These are phyloP conservation scores for Drosophila oshimai DNA, from an alignment of 1,140 invertebrate genomes.

Conservation along the genomic window DNA sequence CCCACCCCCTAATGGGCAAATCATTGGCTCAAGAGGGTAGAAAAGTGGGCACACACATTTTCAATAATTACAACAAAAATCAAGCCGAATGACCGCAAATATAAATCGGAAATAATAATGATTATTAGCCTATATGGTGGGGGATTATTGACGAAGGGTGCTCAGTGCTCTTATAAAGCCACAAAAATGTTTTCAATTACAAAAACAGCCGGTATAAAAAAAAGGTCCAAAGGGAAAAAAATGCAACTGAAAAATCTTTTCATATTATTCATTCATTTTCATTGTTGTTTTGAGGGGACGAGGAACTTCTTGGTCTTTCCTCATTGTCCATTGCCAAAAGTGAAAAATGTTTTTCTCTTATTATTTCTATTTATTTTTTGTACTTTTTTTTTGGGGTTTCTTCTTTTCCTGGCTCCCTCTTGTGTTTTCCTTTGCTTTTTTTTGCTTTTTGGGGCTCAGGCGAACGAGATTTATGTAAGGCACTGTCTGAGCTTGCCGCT, in stretches of 20 bases:
- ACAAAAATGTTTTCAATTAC: conserved; percentile 54
- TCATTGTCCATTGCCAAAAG: conserved; percentile 40
- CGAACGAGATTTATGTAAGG: conserved; percentile 57
- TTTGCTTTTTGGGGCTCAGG: conserved; percentile 35
- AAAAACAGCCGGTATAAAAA: conserved; percentile 18
- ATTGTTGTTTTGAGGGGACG: conserved; percentile 46
- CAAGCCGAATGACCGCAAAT: conserved; percentile 31
- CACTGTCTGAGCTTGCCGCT: conserved; percentile 14
- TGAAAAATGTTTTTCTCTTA: conserved; percentile 47
- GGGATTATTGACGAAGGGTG: background rate
- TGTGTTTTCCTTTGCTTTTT: background rate
- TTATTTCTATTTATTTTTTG: conserved; percentile 27
- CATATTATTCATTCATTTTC: conserved; percentile 69
- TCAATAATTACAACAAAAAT: conserved; percentile 49
- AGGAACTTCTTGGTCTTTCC: conserved; percentile 17
- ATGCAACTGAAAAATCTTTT: conserved; percentile 55
- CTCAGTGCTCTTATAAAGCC: background rate
- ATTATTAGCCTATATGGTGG: conserved; percentile 22
- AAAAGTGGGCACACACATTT: conserved; percentile 14
- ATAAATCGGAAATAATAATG: conserved; percentile 45
- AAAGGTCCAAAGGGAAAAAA: conserved; percentile 17
- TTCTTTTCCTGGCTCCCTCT: conserved; percentile 6
- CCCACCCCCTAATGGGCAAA: conserved; percentile 17
- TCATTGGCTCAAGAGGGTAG: conserved; percentile 13
- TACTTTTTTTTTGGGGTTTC: background rate